Percentiles rank a stretch among this genome's conserved stretches.
phyloP scores from a whole-genome alignment of 2,797 vertebrate species.

The Danio albolineatus region DNA sequence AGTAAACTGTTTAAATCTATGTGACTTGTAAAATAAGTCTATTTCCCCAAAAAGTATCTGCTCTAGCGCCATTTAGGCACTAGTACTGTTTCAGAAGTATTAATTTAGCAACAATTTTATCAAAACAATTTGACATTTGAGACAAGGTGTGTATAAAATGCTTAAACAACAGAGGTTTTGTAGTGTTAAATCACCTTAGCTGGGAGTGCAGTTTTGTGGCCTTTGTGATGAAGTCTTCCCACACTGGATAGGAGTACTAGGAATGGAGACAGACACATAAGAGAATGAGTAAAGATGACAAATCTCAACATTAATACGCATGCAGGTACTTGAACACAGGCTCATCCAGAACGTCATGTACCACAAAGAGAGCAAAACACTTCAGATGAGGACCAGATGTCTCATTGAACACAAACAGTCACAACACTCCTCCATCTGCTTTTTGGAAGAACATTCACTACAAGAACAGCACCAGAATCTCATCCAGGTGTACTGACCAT shows the following conservation, averaged over 20 bases:
- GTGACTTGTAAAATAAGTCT: no score
- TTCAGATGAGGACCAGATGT: slow-evolving; percentile 57
- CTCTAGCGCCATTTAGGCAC: no score
- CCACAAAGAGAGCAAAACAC: slow-evolving; percentile 32
- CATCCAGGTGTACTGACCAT: slow-evolving; percentile 15
- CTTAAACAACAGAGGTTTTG: background rate
- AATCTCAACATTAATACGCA: background rate
- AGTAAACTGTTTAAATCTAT: no score
- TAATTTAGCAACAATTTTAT: no score
- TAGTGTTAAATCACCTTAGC: slow-evolving; percentile 85
- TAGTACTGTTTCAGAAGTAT: no score
- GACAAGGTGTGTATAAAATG: background rate
- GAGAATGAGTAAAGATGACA: slow-evolving; percentile 5
- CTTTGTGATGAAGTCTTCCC: slow-evolving; percentile 88
- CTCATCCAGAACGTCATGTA: slow-evolving; percentile 7
- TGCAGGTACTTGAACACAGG: slow-evolving; percentile 22
- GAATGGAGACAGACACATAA: slow-evolving; percentile 21
- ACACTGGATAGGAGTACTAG: slow-evolving; percentile 82
- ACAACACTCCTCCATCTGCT: slow-evolving; percentile 33
- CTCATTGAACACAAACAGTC: slow-evolving; percentile 38
- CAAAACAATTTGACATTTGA: background rate
- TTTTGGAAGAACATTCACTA: slow-evolving; percentile 33
- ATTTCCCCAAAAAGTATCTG: no score
- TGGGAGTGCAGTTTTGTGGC: slow-evolving; percentile 98
- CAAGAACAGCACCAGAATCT: slow-evolving; percentile 16